A percentile compares a stretch with the other conserved stretches of the same genome.
phyloP scores from a whole-genome alignment of 2,113 vertebrate species.

The Poicephalus gulielmi region DNA sequence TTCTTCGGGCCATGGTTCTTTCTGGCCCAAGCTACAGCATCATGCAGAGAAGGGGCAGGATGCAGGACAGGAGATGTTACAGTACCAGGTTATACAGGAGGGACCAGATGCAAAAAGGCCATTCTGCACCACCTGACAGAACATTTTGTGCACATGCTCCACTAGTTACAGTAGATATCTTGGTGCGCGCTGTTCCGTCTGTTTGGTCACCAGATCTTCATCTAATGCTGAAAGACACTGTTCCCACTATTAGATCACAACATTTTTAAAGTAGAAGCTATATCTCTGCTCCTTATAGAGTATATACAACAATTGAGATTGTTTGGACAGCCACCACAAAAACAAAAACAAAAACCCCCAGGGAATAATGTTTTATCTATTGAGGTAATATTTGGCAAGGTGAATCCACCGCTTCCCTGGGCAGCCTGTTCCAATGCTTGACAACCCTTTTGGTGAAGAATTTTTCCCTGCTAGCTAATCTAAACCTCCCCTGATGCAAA shows the following conservation, averaged over 20 bases:
- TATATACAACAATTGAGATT: background rate
- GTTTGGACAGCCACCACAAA: background rate
- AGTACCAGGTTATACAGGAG: background rate
- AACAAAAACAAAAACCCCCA: background rate
- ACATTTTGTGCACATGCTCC: background rate
- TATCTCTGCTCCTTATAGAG: background rate
- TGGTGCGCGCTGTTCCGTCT: background rate
- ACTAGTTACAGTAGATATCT: background rate
- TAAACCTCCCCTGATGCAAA: background rate
- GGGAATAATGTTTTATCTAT: background rate
- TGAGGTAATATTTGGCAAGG: background rate
- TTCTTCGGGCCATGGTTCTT: background rate
- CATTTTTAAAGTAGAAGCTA: background rate
- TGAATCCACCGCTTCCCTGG: background rate
- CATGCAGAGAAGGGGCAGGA: background rate
- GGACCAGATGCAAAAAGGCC: background rate
- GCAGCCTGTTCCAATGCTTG: background rate
- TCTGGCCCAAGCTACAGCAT: background rate
- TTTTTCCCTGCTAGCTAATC: background rate
- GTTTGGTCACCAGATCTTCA: background rate
- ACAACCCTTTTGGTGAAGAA: background rate
- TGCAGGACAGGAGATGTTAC: background rate
- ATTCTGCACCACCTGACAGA: background rate
- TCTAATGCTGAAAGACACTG: accelerated
- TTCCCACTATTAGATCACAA: background rate